Conservation (phyloP, 1,140 invertebrate species). For the Araneus ventricosus region DNA sequence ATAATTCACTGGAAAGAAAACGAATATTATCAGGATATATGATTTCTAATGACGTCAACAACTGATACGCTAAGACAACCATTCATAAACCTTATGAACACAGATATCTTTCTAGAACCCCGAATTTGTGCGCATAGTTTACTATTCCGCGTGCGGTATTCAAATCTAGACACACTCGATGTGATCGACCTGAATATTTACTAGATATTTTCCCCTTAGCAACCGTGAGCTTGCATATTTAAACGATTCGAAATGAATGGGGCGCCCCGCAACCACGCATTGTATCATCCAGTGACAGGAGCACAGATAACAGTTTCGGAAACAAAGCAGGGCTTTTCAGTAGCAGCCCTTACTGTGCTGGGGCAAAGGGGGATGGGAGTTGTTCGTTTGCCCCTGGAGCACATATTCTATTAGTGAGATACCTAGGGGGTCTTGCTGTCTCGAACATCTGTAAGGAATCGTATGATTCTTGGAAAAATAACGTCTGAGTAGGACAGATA, state of each 20-base stretch:
- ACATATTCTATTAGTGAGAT: constrained; percentile 47
- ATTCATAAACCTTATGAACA: no score
- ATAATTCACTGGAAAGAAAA: no score
- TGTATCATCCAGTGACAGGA: neutral
- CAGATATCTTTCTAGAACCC: no score
- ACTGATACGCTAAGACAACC: no score
- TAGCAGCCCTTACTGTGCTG: neutral
- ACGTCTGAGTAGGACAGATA: neutral
- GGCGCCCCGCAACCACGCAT: neutral
- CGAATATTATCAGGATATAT: no score
- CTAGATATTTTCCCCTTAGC: constrained; percentile 32
- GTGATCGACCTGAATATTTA: neutral
- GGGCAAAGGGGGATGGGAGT: neutral
- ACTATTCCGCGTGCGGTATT: neutral
- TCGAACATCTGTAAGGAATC: neutral
- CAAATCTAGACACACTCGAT: neutral
- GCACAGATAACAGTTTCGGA: neutral
- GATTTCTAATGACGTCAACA: no score
- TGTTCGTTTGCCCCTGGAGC: constrained; percentile 38
- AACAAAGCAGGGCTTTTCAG: constrained; percentile 1
- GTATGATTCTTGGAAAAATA: neutral
- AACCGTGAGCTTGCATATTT: constrained; percentile 44
- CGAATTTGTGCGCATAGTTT: no score
- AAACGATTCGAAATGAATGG: neutral
- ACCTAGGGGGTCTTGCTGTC: constrained; percentile 43